A percentile compares a stretch with the other conserved stretches of the same genome.
phyloP scores from a whole-genome alignment of 2,888 invertebrate genomes.

The Melieria crassipennis region DNA sequence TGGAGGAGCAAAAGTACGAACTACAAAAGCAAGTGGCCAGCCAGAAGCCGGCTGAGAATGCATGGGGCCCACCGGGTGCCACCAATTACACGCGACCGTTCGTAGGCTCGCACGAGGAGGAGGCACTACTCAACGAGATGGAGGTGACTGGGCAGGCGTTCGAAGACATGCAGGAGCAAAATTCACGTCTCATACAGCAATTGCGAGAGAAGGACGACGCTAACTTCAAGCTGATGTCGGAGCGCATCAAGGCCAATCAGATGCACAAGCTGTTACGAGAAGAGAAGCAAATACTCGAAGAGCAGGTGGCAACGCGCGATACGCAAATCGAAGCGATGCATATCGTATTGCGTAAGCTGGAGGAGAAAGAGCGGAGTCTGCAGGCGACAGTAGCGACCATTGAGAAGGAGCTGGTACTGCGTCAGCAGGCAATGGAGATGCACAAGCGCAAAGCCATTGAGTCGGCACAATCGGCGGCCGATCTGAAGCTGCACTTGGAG shows the following conservation, averaged over 20 bases:
- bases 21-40: constrained; percentile 90
- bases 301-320: constrained; percentile 85
- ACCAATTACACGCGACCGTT: constrained; percentile 72
- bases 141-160: constrained; percentile 99
- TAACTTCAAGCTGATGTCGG: constrained; percentile 98
- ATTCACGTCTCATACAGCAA: constrained; percentile 93
- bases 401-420: constrained; percentile 90
- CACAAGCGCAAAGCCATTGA: constrained; percentile 98
- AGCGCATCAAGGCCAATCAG: constrained; percentile 94
- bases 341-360: constrained; percentile 89
- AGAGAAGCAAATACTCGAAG: constrained; percentile 92
- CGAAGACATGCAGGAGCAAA: constrained; percentile 99
- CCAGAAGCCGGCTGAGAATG: constrained; percentile 74
- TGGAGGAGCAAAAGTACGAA: constrained; percentile 93
- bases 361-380: constrained; percentile 94
- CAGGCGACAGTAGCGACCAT: constrained; percentile 92
- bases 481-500: constrained; percentile 96
- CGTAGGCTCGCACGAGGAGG: constrained; percentile 87
- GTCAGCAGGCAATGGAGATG: constrained; percentile 98
- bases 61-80: constrained; percentile 52
- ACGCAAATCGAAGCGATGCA: constrained; percentile 95
- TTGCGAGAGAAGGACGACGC: constrained; percentile 97
- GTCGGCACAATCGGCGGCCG: constrained; percentile 96
- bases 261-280: constrained; percentile 92
- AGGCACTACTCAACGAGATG: constrained; percentile 97